Percentiles rank a stretch among this genome's conserved stretches.
Evolutionary conservation across 2,113 vertebrate genomes (phyloP).

Genomic region (Vicugna pacos): DNA sequence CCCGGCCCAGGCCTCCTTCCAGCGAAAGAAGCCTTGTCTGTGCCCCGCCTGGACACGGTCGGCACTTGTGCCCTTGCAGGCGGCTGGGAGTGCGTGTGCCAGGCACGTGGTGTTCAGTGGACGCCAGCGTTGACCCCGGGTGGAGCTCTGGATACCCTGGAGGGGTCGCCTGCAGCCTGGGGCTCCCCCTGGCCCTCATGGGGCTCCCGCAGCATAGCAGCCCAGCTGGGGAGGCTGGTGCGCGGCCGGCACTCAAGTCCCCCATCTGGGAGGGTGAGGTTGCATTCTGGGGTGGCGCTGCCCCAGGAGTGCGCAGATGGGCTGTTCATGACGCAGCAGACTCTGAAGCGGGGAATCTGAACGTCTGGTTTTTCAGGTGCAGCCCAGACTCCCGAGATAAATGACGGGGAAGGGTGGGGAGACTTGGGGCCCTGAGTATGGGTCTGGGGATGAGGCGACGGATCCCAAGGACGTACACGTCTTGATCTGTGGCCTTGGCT

Average conservation of each 20-base stretch:
- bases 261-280: too few species aligned
- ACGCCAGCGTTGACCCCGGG: neutral
- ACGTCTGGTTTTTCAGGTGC: neutral
- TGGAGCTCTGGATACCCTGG: accelerated
- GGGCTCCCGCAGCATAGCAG: neutral
- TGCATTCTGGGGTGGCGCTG: accelerated
- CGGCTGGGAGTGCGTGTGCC: accelerated
- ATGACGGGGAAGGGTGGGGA: neutral
- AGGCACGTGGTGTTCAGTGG: accelerated
- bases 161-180: accelerated
- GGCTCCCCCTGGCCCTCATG: neutral
- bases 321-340: too few species aligned
- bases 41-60: neutral
- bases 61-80: accelerated
- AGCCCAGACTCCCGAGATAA: neutral
- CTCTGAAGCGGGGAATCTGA: accelerated
- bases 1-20: neutral
- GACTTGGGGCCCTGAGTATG: accelerated
- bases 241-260: neutral
- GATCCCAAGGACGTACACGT: accelerated
- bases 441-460: accelerated
- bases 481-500: neutral
- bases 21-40: accelerated
- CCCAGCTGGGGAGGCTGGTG: too few species aligned
- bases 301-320: accelerated